Evolutionary conservation across 2,113 vertebrate species (phyloP), one percentile per base, ranked within the genome.

Genomic region (Apeltes quadracus): DNA sequence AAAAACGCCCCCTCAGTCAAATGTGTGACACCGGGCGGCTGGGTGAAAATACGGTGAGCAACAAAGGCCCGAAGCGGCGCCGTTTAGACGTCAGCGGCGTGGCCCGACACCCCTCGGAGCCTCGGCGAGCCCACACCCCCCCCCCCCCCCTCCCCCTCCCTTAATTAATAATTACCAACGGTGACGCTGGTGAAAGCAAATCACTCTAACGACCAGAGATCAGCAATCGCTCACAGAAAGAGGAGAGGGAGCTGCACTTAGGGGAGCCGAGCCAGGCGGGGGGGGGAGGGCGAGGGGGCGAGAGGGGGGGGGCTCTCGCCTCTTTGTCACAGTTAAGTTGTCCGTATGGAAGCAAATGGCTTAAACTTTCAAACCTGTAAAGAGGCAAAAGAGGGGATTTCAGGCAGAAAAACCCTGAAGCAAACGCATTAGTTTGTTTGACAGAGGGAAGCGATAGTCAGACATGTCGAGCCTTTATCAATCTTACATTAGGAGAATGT

Each of bases 401-500:
- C 69, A 75, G 75, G 76, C 78, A 61, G 59, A 84, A 72, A 61
- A 64, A 69, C 41, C 84, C 81, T 53, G 39, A 71, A 84, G 83
- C 70, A 56, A 83, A 56, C 34, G 23, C 34, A 83, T 75, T 75
- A 81, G 54, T 69, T 68, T 71, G 66, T 73, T 65, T 55, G 61
- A 80, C n/a, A n/a, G n/a, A n/a, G n/a, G n/a, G n/a, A n/a, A n/a
- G n/a, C n/a, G n/a, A n/a, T n/a, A n/a, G n/a, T n/a, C n/a, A 84
- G 87, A 90, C 59, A 81, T 68, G 86, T 76, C 82, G 62, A 85
- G 84, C 84, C 72, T 87, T 88, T 88, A 90, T 92, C 90, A 92
- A 92, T 92, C 88, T 87, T 87, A 87, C 85, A 91, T 91, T 91
- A 90, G 66, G 67, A 82, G 80, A 87, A 84, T 86, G 82, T 85